These are phyloP conservation scores for Drosophila carrolli DNA, from an alignment of 1,140 invertebrate genomes.

Conservation along the genomic window DNA sequence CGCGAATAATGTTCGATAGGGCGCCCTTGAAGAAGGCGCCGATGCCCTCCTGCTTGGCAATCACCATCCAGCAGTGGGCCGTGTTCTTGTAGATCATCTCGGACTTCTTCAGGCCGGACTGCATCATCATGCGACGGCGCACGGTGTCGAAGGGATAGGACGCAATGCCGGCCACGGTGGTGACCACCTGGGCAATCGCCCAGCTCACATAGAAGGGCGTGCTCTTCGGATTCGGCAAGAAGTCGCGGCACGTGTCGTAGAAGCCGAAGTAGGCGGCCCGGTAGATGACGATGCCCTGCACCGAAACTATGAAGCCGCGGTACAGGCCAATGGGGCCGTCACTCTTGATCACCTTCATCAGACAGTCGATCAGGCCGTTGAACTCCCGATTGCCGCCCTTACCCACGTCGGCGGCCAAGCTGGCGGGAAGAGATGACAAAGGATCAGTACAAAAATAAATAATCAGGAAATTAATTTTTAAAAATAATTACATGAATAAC, in stretches of 20 bases:
- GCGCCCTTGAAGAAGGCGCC: conserved; percentile 93
- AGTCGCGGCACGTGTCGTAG: conserved; percentile 90
- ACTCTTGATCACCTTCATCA: conserved; percentile 93
- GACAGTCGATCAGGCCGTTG: conserved; percentile 93
- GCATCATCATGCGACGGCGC: conserved; percentile 97
- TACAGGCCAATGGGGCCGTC: conserved; percentile 95
- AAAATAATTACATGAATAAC: too few species aligned
- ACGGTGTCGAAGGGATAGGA: conserved; percentile 98
- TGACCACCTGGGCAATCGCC: conserved; percentile 88
- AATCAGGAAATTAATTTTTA: neutral
- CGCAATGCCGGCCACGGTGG: conserved; percentile 93
- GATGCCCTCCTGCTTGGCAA: conserved; percentile 89
- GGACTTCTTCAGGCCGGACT: conserved; percentile 89
- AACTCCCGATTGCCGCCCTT: conserved; percentile 93
- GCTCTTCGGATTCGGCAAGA: conserved; percentile 93
- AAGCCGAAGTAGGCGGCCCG: conserved; percentile 97
- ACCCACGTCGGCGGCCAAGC: conserved; percentile 92
- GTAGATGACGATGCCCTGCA: conserved; percentile 95
- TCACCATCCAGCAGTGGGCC: conserved; percentile 90
- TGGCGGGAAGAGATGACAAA: neutral
- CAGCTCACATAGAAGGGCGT: conserved; percentile 87
- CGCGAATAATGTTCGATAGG: conserved; percentile 91
- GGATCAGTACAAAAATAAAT: neutral
- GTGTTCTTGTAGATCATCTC: conserved; percentile 93
- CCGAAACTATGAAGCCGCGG: conserved; percentile 96